phyloP scores from a whole-genome alignment of 2,797 vertebrate species.

The Chromis chromis region DNA sequence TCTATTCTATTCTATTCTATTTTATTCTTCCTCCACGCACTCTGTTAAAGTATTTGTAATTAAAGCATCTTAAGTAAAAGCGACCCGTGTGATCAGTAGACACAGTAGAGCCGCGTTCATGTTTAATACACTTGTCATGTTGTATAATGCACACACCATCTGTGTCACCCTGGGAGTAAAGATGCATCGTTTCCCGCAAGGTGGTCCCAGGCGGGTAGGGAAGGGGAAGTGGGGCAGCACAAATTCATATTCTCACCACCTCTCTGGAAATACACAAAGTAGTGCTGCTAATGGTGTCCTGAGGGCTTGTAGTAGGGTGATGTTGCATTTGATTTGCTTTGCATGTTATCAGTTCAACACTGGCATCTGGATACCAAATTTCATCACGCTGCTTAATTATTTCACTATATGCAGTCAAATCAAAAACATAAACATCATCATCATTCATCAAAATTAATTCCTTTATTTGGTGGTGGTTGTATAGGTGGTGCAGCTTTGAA shows the following conservation, averaged over 20 bases:
- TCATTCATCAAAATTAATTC: background rate
- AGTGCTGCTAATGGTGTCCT: slow-evolving; percentile 52
- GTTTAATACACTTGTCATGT: slow-evolving; percentile 54
- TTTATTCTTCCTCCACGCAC: background rate
- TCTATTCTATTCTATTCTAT: too few relatives aligned
- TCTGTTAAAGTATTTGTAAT: slow-evolving; percentile 36
- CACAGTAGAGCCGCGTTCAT: background rate
- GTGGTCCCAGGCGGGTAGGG: slow-evolving; percentile 44
- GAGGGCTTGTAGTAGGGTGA: slow-evolving; percentile 25
- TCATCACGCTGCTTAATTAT: background rate
- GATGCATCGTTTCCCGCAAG: slow-evolving; percentile 41
- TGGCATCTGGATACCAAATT: slow-evolving; percentile 3
- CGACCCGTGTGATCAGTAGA: slow-evolving; percentile 3
- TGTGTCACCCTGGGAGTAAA: slow-evolving; percentile 54
- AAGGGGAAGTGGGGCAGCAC: slow-evolving; percentile 73
- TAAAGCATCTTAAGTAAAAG: slow-evolving; percentile 10
- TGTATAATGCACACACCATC: slow-evolving; percentile 64
- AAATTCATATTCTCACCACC: slow-evolving; percentile 69
- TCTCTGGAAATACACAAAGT: slow-evolving; percentile 56
- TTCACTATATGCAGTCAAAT: background rate
- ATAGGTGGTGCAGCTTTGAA: background rate
- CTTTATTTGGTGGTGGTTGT: background rate
- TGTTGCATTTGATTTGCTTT: background rate
- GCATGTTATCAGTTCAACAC: slow-evolving; percentile 9
- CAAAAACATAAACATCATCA: background rate